phyloP scores from a whole-genome alignment of 2,888 invertebrate species.

The Willowsia nigromaculata region DNA sequence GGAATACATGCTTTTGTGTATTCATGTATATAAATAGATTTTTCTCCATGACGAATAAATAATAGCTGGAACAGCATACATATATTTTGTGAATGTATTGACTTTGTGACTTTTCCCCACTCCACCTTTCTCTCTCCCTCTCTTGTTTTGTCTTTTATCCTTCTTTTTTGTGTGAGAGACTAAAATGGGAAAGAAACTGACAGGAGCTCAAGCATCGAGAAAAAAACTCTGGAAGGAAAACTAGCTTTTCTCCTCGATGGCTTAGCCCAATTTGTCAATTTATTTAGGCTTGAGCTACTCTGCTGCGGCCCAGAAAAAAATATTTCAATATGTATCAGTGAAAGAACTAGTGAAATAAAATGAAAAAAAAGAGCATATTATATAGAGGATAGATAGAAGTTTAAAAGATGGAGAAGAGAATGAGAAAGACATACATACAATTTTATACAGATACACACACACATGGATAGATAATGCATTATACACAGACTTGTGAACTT shows the following conservation, averaged over 20 bases:
- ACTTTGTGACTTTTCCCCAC: conserved; percentile 41
- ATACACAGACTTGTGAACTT: conserved; percentile 70
- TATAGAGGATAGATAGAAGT: neutral
- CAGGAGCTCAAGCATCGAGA: conserved; percentile 32
- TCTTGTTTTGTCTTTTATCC: neutral
- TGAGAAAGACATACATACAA: conserved; percentile 9
- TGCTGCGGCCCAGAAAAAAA: conserved; percentile 56
- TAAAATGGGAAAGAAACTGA: conserved; percentile 58
- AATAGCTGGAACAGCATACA: neutral
- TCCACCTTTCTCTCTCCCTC: neutral
- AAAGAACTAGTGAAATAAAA: neutral
- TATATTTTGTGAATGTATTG: conserved; percentile 15
- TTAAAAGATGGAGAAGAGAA: neutral
- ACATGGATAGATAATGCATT: conserved; percentile 50
- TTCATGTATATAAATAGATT: conserved; percentile 26
- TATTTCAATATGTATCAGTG: conserved; percentile 63
- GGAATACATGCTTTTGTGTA: neutral
- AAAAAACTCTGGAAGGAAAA: conserved; percentile 35
- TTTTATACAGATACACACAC: neutral
- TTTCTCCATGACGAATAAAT: neutral
- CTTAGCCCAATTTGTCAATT: conserved; percentile 73
- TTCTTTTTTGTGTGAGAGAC: conserved; percentile 15
- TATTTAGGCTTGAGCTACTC: conserved; percentile 68
- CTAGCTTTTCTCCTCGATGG: conserved; percentile 51
- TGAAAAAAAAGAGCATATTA: neutral